A percentile compares a stretch with the other conserved stretches of the same genome.
Conservation (phyloP, 2,113 vertebrate genomes). For the Marmota flaviventris region DNA sequence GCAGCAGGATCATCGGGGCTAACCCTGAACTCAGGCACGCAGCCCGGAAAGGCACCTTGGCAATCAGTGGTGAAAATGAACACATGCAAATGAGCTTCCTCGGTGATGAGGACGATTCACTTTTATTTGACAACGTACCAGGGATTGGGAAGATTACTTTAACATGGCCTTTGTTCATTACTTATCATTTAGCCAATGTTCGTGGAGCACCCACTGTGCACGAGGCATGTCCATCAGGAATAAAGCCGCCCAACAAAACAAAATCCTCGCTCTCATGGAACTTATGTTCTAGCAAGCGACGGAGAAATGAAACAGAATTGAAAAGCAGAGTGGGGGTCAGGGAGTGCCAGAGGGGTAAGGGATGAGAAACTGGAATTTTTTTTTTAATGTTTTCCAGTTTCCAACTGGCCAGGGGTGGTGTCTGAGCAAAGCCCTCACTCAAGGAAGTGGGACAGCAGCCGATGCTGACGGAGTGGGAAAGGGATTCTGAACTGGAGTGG, state of each 20-base stretch:
- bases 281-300: background rate
- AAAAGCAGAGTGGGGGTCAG: background rate
- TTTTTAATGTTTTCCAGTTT: too few species aligned
- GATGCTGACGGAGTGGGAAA: background rate
- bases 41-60: constrained; percentile 1
- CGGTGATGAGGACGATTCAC: background rate
- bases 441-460: background rate
- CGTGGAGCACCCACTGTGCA: constrained; percentile 24
- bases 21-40: background rate
- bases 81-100: background rate
- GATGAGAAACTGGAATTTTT: background rate
- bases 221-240: background rate
- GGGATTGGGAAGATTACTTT: constrained; percentile 32
- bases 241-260: background rate
- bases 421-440: background rate
- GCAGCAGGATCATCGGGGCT: background rate
- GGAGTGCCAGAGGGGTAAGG: too few species aligned
- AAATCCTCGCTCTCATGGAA: constrained; percentile 10
- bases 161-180: constrained; percentile 43
- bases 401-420: background rate
- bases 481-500: background rate
- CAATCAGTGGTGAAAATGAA: background rate
- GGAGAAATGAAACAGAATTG: background rate
- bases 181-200: constrained; percentile 55
- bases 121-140: constrained; percentile 21